A percentile compares a stretch with the other conserved stretches of the same genome.
phyloP scores from a whole-genome alignment of 2,113 vertebrate genomes.

The Anhinga rufa region DNA sequence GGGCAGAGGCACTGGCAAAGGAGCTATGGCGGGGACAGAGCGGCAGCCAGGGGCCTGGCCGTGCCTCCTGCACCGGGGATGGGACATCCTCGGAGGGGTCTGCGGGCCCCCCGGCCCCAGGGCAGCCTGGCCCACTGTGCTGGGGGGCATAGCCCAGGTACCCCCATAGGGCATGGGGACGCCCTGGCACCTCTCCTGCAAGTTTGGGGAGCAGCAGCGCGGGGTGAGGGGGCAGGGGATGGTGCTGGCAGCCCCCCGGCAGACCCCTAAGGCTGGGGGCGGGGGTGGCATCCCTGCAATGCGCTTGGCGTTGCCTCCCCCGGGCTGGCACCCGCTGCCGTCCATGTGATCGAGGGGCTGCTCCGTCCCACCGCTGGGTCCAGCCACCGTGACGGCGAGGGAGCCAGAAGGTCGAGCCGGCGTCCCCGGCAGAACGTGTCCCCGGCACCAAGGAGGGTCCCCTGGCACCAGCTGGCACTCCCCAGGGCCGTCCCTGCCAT shows the following conservation, averaged over 20 bases:
- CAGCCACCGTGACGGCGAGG: background rate
- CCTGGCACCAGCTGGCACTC: background rate
- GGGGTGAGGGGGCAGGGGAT: background rate
- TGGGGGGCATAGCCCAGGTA: rapidly evolving
- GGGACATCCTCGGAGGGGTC: background rate
- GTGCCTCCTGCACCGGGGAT: rapidly evolving
- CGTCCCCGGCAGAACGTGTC: background rate
- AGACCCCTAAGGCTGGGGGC: background rate
- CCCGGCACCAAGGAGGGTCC: background rate
- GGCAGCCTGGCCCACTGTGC: background rate
- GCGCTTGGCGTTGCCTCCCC: background rate
- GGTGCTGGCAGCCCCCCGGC: background rate
- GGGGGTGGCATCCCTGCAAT: background rate
- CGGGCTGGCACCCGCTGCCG: background rate
- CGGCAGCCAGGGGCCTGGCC: background rate
- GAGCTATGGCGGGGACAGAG: rapidly evolving
- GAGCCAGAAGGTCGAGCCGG: slow-evolving; percentile 29
- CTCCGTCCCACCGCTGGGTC: background rate
- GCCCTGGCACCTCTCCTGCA: background rate
- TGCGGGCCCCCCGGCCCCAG: background rate
- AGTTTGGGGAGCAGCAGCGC: background rate
- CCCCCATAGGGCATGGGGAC: rapidly evolving
- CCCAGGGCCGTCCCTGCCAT: background rate
- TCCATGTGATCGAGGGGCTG: slow-evolving; percentile 34
- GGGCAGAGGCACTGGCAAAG: background rate